These are phyloP conservation scores for Paralinhomoeus sp. DNA, from an alignment of 2,888 invertebrate genomes.

Conservation along the genomic window DNA sequence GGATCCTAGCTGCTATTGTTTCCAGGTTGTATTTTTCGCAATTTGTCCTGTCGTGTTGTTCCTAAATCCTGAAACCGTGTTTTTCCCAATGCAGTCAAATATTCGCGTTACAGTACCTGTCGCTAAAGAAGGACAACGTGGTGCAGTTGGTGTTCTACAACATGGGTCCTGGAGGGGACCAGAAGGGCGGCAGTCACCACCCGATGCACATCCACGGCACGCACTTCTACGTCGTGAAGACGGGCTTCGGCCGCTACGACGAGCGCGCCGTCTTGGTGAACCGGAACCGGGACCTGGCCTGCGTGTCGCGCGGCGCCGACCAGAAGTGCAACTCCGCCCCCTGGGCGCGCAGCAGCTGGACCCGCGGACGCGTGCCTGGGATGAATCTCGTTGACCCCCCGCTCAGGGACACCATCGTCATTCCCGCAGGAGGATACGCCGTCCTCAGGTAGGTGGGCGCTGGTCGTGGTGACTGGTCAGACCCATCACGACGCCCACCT, in stretches of 20 bases:
- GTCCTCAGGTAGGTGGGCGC: slow-evolving; percentile 12
- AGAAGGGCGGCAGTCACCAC: not conserved
- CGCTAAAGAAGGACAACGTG: not conserved
- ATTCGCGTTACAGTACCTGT: too few species aligned
- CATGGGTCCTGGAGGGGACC: not conserved
- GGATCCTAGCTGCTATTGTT: too few species aligned
- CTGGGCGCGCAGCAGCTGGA: slow-evolving; percentile 9
- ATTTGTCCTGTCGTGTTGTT: too few species aligned
- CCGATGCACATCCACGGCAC: slow-evolving; percentile 2
- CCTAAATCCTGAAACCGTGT: too few species aligned
- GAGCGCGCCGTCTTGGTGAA: too few species aligned
- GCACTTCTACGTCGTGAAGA: slow-evolving; percentile 3
- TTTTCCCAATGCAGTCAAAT: too few species aligned
- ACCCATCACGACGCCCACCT: too few species aligned
- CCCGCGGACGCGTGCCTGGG: slow-evolving; percentile 11
- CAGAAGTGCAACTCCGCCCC: not conserved
- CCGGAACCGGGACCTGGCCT: too few species aligned
- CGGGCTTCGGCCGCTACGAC: not conserved
- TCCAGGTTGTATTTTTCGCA: too few species aligned
- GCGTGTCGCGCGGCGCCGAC: too few species aligned
- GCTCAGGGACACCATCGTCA: slow-evolving; percentile 21
- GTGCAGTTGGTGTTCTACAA: slow-evolving; percentile 2
- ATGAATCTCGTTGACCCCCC: slow-evolving; percentile 15
- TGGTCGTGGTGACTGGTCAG: too few species aligned
- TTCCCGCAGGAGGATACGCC: slow-evolving; percentile 25